phyloP scores from a whole-genome alignment of 2,113 vertebrate species.

The Caloenas nicobarica region DNA sequence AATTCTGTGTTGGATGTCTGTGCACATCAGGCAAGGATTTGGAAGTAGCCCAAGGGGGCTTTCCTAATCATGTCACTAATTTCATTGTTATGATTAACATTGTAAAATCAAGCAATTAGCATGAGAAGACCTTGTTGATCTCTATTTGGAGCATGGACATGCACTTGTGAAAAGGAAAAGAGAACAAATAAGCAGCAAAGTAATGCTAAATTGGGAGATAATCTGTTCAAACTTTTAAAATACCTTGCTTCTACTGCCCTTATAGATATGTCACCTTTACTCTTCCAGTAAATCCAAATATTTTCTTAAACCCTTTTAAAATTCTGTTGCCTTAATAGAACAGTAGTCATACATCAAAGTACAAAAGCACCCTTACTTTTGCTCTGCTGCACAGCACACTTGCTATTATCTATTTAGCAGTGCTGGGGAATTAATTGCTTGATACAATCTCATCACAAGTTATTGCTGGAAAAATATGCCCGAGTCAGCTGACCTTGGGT shows the following conservation, averaged over 20 bases:
- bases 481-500: background rate
- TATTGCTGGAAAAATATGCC: background rate
- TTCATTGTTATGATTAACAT: background rate
- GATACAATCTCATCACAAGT: background rate
- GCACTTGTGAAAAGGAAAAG: background rate
- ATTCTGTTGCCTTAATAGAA: background rate
- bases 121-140: background rate
- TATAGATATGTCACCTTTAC: background rate
- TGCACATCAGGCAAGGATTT: background rate
- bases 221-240: background rate
- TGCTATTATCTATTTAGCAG: background rate
- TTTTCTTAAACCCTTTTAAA: background rate
- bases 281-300: background rate
- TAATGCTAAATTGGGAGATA: background rate
- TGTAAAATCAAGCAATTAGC: background rate
- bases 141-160: background rate
- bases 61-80: background rate
- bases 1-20: background rate
- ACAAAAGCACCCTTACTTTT: conserved; percentile 27
- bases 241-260: background rate
- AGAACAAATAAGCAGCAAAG: background rate
- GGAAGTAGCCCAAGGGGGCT: background rate
- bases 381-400: background rate
- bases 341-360: background rate
- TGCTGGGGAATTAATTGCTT: background rate